Percentiles rank a stretch among this genome's conserved stretches.
Conservation (phyloP, 35 echinoderm and acorn worm genomes). For the Acanthaster planci region DNA sequence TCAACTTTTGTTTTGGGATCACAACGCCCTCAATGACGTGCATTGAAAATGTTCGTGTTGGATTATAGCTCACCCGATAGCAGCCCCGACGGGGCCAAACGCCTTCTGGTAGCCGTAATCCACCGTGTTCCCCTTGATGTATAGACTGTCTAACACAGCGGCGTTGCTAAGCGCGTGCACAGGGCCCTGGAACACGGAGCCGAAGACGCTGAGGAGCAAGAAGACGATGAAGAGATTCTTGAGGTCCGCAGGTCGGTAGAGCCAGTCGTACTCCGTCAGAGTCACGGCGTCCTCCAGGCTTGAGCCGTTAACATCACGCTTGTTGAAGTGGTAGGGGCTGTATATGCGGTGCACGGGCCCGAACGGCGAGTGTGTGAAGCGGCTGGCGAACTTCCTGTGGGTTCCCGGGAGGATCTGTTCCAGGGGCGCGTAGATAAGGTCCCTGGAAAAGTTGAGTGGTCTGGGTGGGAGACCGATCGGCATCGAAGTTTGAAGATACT, state of each 20-base stretch:
- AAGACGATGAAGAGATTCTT: slow-evolving; percentile 21
- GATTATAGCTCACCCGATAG: slow-evolving; percentile 17
- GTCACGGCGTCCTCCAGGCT: neutral
- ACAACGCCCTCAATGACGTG: too few relatives aligned
- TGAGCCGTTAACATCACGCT: neutral
- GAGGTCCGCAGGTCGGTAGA: slow-evolving; percentile 26
- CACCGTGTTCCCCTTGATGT: slow-evolving; percentile 22
- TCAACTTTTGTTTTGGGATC: too few relatives aligned
- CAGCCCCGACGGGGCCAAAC: slow-evolving; percentile 38
- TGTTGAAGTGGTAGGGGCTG: slow-evolving; percentile 4
- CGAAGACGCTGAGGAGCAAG: slow-evolving; percentile 31
- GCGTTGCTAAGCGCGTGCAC: slow-evolving; percentile 30
- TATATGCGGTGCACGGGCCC: neutral
- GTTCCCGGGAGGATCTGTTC: neutral
- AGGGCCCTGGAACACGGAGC: slow-evolving; percentile 35
- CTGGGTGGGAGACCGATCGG: neutral
- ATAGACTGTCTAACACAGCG: slow-evolving; percentile 32
- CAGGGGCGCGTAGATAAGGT: neutral
- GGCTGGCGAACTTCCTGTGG: neutral
- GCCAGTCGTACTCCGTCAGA: slow-evolving; percentile 26
- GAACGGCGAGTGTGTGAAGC: neutral
- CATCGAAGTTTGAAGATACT: neutral
- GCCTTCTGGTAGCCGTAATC: slow-evolving; percentile 46
- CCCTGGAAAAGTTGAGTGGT: neutral
- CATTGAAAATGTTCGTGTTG: neutral